Evolutionary conservation across 2,888 invertebrate species (phyloP).

Genomic region (Notocelia uddmanniana): DNA sequence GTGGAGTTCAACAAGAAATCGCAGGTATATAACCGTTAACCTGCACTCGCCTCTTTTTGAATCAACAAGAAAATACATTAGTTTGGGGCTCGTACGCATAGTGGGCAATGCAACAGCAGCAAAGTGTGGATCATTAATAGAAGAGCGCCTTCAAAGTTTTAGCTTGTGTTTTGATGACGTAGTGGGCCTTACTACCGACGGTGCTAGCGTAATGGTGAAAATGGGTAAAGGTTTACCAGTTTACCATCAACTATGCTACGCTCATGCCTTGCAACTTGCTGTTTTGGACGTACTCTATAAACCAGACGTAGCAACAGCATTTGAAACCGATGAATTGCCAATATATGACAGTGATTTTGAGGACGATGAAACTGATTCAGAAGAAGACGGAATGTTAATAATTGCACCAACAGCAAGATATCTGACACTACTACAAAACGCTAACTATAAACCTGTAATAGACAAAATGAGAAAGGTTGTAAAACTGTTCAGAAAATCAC

Average conservation of each 20-base stretch:
- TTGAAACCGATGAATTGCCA: background rate
- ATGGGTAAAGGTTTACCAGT: slow-evolving; percentile 12
- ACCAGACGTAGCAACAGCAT: background rate
- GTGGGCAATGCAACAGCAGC: background rate
- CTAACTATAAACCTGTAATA: background rate
- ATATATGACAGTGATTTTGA: background rate
- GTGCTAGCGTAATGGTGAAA: slow-evolving; percentile 39
- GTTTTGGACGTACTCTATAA: slow-evolving; percentile 22
- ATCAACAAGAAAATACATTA: no score
- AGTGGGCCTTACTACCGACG: slow-evolving; percentile 34
- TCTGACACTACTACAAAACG: background rate
- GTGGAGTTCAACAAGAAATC: no score
- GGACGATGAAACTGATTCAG: background rate
- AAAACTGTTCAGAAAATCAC: slow-evolving; percentile 2
- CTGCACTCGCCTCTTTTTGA: no score
- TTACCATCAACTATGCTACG: slow-evolving; percentile 32
- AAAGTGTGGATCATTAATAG: background rate
- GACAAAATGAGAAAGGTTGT: background rate
- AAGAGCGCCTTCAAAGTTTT: slow-evolving; percentile 3
- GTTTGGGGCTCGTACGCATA: slow-evolving; percentile 1
- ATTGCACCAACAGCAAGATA: background rate
- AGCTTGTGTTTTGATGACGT: background rate
- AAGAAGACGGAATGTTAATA: slow-evolving; percentile 3
- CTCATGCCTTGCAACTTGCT: slow-evolving; percentile 36
- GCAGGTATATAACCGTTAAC: no score